These are phyloP conservation scores for Tetrax tetrax DNA, from an alignment of 2,113 vertebrate genomes.

Conservation along the genomic window DNA sequence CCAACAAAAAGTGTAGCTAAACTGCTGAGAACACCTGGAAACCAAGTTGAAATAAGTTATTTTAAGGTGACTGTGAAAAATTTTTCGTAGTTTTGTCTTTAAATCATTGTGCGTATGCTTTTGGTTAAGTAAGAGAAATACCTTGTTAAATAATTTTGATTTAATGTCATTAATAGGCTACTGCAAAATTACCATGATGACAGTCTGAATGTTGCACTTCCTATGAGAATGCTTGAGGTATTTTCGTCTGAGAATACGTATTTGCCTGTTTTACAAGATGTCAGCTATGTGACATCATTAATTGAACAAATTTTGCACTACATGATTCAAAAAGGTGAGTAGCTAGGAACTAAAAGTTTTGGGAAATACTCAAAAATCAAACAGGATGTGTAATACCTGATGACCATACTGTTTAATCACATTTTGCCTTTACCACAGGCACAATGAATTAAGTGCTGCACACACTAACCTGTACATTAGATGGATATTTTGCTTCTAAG, in stretches of 20 bases:
- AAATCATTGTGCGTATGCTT: neutral
- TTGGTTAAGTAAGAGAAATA: neutral
- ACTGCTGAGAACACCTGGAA: neutral
- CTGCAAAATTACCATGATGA: constrained; percentile 87
- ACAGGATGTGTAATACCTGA: neutral
- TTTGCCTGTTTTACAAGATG: constrained; percentile 86
- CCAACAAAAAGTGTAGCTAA: neutral
- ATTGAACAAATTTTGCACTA: constrained; percentile 98
- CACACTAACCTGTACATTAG: neutral
- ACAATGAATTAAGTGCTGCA: neutral
- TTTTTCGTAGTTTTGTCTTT: neutral
- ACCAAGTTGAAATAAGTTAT: neutral
- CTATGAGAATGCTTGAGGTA: constrained; percentile 97
- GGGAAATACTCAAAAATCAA: neutral
- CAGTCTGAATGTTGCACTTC: constrained; percentile 91
- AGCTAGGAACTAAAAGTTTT: neutral
- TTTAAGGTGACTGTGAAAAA: neutral
- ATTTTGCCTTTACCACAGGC: neutral
- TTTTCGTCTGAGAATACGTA: constrained; percentile 93
- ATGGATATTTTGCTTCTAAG: neutral
- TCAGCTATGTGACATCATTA: constrained; percentile 85
- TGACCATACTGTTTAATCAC: neutral
- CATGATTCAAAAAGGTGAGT: constrained; percentile 95
- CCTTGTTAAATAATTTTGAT: neutral
- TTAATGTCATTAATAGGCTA: constrained; percentile 76